Conservation (phyloP, 1,140 invertebrate species). For the Pogonomyrmex californicus region DNA sequence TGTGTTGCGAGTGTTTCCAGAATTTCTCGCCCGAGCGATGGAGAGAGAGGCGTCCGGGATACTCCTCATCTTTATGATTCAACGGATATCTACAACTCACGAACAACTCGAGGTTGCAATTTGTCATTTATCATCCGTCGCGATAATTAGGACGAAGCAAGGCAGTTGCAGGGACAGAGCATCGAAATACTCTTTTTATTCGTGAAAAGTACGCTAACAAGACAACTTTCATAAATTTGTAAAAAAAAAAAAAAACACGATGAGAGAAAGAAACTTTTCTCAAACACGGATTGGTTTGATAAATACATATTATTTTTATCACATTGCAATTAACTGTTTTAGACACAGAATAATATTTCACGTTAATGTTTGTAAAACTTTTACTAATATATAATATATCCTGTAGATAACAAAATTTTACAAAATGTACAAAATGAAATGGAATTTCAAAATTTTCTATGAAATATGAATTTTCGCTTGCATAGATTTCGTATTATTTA, state of each 20-base stretch:
- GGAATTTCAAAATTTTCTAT: constrained; percentile 2
- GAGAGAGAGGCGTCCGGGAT: constrained; percentile 13
- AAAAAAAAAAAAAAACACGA: not conserved
- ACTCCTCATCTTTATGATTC: not conserved
- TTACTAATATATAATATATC: not conserved
- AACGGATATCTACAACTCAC: not conserved
- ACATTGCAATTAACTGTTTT: not conserved
- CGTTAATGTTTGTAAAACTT: not conserved
- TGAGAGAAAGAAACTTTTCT: not conserved
- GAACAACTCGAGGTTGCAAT: constrained; percentile 2
- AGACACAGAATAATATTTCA: not conserved
- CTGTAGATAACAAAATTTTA: not conserved
- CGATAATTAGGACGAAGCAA: constrained; percentile 9
- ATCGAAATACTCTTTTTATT: not conserved
- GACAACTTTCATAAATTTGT: constrained; percentile 25
- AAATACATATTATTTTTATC: not conserved
- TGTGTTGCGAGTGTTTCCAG: constrained; percentile 7
- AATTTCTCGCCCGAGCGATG: not conserved
- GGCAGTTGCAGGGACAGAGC: not conserved
- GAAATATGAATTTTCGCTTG: not conserved
- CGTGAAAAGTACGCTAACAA: constrained; percentile 21
- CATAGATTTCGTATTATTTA: not conserved
- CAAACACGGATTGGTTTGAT: not conserved
- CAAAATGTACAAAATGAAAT: not conserved
- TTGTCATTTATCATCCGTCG: constrained; percentile 54